Conservation (phyloP, 2,113 vertebrate species). For the Pseudorectes ferrugineus region DNA sequence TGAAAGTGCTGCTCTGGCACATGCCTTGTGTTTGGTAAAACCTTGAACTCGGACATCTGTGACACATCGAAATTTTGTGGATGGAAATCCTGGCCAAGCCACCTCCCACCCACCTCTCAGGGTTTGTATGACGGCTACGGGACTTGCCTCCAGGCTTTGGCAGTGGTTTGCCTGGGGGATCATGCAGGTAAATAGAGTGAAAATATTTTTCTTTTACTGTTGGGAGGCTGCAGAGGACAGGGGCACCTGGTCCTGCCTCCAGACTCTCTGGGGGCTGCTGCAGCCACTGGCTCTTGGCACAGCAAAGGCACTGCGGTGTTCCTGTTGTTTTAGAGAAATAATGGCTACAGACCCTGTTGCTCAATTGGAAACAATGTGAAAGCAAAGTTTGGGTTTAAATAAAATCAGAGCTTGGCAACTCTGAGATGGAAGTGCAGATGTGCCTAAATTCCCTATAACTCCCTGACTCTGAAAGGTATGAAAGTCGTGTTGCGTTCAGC, state of each 20-base stretch:
- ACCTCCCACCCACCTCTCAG: neutral
- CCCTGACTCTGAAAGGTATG: neutral
- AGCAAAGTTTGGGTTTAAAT: neutral
- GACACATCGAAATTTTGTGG: neutral
- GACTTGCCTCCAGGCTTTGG: neutral
- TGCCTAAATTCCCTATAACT: neutral
- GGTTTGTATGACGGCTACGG: rapidly evolving
- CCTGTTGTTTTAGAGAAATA: neutral
- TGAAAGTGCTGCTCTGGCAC: neutral
- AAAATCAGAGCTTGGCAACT: neutral
- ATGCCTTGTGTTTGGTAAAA: neutral
- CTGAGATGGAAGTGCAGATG: neutral
- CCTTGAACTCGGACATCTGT: neutral
- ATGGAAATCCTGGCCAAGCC: neutral
- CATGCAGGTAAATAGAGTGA: neutral
- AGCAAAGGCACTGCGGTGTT: rapidly evolving
- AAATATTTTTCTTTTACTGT: neutral
- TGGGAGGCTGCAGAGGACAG: neutral
- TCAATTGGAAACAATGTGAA: neutral
- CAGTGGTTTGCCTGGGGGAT: neutral
- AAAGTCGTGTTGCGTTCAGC: rapidly evolving
- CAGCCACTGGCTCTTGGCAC: neutral
- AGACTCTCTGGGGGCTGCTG: neutral
- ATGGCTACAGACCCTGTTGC: neutral
- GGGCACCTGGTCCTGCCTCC: neutral